A percentile compares a stretch with the other conserved stretches of the same genome.
Conservation (phyloP, 2,113 vertebrate species). For the Oncorhynchus clarkii region DNA sequence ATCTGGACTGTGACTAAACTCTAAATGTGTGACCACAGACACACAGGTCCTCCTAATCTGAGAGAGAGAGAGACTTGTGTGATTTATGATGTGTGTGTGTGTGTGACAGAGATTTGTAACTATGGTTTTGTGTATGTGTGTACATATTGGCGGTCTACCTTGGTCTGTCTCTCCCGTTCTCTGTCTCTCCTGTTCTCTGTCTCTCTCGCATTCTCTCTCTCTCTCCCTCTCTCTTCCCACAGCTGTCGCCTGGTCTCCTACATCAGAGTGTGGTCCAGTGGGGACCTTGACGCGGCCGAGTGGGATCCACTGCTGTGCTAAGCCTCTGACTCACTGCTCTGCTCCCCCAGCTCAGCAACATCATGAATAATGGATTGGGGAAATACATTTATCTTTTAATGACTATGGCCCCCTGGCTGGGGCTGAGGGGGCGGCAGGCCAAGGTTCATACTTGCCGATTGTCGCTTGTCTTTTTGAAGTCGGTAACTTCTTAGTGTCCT, state of each 20-base stretch:
- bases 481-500: constrained; percentile 76
- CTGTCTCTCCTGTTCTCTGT: constrained; percentile 28
- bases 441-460: constrained; percentile 66
- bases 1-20: constrained; percentile 68
- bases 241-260: constrained; percentile 58
- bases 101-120: neutral
- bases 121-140: neutral
- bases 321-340: constrained; percentile 69
- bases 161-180: constrained; percentile 24
- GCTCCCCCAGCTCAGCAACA: constrained; percentile 47
- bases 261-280: constrained; percentile 57
- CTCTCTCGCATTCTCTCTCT: constrained; percentile 11
- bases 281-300: constrained; percentile 62
- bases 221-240: constrained; percentile 45
- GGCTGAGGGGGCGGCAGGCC: constrained; percentile 50
- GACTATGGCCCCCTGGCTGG: constrained; percentile 63
- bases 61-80: too few species aligned
- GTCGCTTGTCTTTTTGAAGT: constrained; percentile 76
- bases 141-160: neutral
- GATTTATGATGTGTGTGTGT: neutral
- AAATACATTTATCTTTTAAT: constrained; percentile 84
- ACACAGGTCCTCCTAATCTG: constrained; percentile 67
- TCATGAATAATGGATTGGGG: constrained; percentile 80
- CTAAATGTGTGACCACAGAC: constrained; percentile 61
- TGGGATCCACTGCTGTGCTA: constrained; percentile 73